These are phyloP conservation scores for Telmatherina bonti DNA, from an alignment of 2,797 vertebrate genomes.

Conservation along the genomic window DNA sequence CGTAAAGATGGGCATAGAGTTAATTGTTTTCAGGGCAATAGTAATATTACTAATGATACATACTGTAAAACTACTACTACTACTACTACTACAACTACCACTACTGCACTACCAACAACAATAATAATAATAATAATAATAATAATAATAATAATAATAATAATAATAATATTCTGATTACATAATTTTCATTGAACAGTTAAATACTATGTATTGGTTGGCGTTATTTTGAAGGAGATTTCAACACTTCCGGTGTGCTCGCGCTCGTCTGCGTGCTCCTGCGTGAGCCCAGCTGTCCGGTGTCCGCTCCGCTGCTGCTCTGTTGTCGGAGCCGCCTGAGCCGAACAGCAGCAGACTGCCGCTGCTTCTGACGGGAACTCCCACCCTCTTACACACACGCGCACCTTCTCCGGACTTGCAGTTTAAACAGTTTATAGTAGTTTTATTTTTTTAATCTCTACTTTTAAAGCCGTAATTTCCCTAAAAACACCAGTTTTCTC, in stretches of 20 bases:
- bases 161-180: too few relatives aligned
- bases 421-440: neutral
- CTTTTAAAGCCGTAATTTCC: neutral
- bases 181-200: too few relatives aligned
- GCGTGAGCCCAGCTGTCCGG: neutral
- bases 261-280: slow-evolving; percentile 1
- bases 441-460: neutral
- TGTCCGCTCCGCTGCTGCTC: slow-evolving; percentile 3
- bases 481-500: neutral
- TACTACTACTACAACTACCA: too few relatives aligned
- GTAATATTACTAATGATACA: too few relatives aligned
- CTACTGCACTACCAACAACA: too few relatives aligned
- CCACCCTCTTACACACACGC: neutral
- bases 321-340: slow-evolving; percentile 18
- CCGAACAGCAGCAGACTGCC: slow-evolving; percentile 13
- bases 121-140: too few relatives aligned
- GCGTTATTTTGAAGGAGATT: slow-evolving; percentile 52
- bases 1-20: too few relatives aligned
- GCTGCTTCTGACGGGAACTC: slow-evolving; percentile 4
- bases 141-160: too few relatives aligned
- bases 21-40: too few relatives aligned
- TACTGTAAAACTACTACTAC: too few relatives aligned
- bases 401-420: slow-evolving; percentile 2
- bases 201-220: neutral
- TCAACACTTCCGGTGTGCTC: neutral